phyloP scores from a whole-genome alignment of 2,797 vertebrate species.

The Trachurus trachurus region DNA sequence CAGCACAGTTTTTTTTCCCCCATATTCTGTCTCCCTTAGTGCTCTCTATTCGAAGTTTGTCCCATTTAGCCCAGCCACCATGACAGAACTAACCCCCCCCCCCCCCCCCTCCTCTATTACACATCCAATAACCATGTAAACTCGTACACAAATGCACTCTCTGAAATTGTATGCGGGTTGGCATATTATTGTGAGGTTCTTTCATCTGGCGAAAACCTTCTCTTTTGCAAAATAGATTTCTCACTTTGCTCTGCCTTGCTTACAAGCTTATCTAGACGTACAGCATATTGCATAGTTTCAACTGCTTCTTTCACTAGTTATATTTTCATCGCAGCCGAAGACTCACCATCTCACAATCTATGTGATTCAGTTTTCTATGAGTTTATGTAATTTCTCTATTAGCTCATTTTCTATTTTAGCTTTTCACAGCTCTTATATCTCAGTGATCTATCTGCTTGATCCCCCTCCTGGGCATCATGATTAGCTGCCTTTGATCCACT shows the following conservation, averaged over 20 bases:
- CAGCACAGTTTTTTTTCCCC: constrained; percentile 67
- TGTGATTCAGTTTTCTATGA: constrained; percentile 37
- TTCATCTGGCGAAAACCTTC: constrained; percentile 44
- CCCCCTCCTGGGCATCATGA: constrained; percentile 59
- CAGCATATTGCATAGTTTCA: constrained; percentile 26
- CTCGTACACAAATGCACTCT: constrained; percentile 56
- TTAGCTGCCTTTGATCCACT: constrained; percentile 69
- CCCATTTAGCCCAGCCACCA: constrained; percentile 80
- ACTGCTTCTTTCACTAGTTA: constrained; percentile 18
- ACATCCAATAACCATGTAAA: constrained; percentile 68
- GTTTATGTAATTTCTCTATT: constrained; percentile 24
- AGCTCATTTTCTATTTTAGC: constrained; percentile 42
- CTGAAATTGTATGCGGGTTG: constrained; percentile 54
- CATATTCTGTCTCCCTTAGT: constrained; percentile 76
- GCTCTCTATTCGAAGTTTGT: constrained; percentile 81
- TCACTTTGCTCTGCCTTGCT: constrained; percentile 43
- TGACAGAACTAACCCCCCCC: constrained; percentile 59
- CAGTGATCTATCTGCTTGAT: constrained; percentile 52
- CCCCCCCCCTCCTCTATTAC: constrained; percentile 47
- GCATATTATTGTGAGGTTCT: constrained; percentile 49
- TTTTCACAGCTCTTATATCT: constrained; percentile 45
- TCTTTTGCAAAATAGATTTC: constrained; percentile 41
- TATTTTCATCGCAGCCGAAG: constrained; percentile 37
- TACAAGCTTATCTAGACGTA: constrained; percentile 42
- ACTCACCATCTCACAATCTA: constrained; percentile 32